These are phyloP conservation scores for Papilio demoleus DNA, from an alignment of 2,888 invertebrate species.

Conservation along the genomic window DNA sequence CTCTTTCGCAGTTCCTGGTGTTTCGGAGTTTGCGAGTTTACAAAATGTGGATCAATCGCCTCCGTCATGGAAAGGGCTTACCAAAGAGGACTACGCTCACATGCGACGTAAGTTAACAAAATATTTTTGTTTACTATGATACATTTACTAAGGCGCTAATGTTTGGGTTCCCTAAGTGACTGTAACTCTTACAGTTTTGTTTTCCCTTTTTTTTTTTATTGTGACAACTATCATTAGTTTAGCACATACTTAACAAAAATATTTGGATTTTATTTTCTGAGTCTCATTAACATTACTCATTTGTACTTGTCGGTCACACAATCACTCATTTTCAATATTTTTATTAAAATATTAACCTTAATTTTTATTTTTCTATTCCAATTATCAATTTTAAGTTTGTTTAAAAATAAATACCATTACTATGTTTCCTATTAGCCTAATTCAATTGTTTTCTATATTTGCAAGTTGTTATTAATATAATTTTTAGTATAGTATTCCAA, in stretches of 20 bases:
- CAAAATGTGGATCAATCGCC: constrained; percentile 83
- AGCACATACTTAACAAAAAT: too few relatives aligned
- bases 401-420: not conserved
- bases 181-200: too few relatives aligned
- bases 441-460: not conserved
- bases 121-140: not conserved
- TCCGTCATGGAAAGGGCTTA: constrained; percentile 88
- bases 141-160: too few relatives aligned
- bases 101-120: constrained; percentile 87
- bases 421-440: not conserved
- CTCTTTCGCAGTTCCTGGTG: constrained; percentile 91
- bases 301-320: not conserved
- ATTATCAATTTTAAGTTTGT: not conserved
- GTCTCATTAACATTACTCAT: too few relatives aligned
- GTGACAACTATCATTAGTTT: too few relatives aligned
- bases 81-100: constrained; percentile 88
- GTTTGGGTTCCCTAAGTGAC: too few relatives aligned
- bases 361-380: not conserved
- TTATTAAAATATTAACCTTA: not conserved
- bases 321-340: not conserved
- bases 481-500: constrained; percentile 15
- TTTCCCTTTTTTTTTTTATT: too few relatives aligned
- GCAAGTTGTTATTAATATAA: not conserved
- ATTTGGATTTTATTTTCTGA: too few relatives aligned
- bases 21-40: constrained; percentile 91